Evolutionary conservation across 2,888 invertebrate species (phyloP).

Genomic region (Ormyrus pomaceus): DNA sequence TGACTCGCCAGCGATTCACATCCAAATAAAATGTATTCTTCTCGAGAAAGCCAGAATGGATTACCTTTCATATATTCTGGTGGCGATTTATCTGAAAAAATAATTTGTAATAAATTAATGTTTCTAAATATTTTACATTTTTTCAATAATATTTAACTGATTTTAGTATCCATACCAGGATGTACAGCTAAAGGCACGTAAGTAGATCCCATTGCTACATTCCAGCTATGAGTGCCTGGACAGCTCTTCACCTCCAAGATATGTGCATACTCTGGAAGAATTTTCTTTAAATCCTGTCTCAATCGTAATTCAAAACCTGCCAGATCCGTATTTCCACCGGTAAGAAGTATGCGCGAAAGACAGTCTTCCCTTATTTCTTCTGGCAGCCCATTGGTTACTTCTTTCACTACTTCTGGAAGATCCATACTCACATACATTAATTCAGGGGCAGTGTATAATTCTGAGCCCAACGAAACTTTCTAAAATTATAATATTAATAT

Average conservation of each 20-base stretch:
- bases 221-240: conserved; percentile 74
- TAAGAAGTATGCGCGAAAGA: conserved; percentile 73
- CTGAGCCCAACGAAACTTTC: conserved; percentile 73
- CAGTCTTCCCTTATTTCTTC: conserved; percentile 71
- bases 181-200: conserved; percentile 73
- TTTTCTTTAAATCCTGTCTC: conserved; percentile 71
- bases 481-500: conserved; percentile 57
- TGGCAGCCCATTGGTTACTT: conserved; percentile 71
- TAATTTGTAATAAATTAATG: conserved; percentile 18
- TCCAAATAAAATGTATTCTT: conserved; percentile 75
- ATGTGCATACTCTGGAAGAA: conserved; percentile 71
- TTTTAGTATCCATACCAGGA: conserved; percentile 64
- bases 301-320: conserved; percentile 73
- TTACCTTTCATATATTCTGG: conserved; percentile 72
- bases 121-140: conserved; percentile 5
- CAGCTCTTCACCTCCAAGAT: conserved; percentile 73
- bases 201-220: conserved; percentile 75
- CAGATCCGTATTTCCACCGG: conserved; percentile 75
- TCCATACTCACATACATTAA: conserved; percentile 74
- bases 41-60: conserved; percentile 75
- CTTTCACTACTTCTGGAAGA: conserved; percentile 73
- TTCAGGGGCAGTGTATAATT: conserved; percentile 74
- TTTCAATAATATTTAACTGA: conserved; percentile 11
- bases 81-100: conserved; percentile 70
- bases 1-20: conserved; percentile 70